phyloP scores from a whole-genome alignment of 2,113 vertebrate genomes.

The Rhinoderma darwinii region DNA sequence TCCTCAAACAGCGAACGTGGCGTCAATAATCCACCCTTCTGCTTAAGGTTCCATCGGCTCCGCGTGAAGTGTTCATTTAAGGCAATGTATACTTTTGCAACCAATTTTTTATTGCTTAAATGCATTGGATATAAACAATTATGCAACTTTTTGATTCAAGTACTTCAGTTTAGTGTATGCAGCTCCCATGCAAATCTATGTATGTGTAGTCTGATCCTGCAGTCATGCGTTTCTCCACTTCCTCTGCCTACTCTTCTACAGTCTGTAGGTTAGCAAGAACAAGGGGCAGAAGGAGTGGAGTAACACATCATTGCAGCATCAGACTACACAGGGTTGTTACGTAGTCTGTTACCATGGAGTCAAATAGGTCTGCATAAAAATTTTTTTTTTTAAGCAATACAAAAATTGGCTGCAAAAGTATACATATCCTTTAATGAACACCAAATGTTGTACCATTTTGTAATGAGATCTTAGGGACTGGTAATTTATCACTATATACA shows the following conservation, averaged over 20 bases:
- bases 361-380: not conserved
- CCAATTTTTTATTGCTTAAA: not conserved
- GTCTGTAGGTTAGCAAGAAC: not conserved
- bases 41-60: not conserved
- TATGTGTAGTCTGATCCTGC: not conserved
- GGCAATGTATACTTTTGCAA: not conserved
- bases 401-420: not conserved
- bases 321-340: not conserved
- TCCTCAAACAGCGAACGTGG: not conserved
- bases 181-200: not conserved
- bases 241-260: too few species aligned
- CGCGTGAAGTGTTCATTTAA: not conserved
- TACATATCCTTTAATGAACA: too few species aligned
- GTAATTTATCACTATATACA: too few species aligned
- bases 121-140: not conserved
- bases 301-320: too few species aligned
- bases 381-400: not conserved
- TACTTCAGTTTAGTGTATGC: not conserved
- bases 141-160: not conserved
- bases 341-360: too few species aligned
- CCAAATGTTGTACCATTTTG: too few species aligned
- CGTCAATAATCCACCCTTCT: not conserved
- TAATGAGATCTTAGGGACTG: too few species aligned
- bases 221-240: not conserved
- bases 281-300: too few species aligned